A percentile compares a stretch with the other conserved stretches of the same genome.
Conservation (phyloP, 2,888 invertebrate species). For the Xestia rhomboidea region DNA sequence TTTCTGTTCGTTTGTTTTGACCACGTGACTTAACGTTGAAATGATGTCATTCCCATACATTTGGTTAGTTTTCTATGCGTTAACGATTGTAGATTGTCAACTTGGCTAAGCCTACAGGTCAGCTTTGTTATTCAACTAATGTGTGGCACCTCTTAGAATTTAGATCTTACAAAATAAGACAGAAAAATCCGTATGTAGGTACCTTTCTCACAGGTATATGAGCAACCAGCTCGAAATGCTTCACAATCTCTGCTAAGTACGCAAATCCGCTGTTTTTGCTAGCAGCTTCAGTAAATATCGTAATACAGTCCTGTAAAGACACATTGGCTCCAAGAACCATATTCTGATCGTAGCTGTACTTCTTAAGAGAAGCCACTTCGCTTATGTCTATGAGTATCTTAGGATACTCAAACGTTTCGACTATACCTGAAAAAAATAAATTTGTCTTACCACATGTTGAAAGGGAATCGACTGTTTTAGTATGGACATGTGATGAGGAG, state of each 20-base stretch:
- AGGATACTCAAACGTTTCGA: conserved; percentile 79
- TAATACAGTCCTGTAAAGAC: conserved; percentile 89
- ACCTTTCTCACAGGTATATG: conserved; percentile 92
- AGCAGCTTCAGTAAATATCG: conserved; percentile 82
- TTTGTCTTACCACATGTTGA: neutral
- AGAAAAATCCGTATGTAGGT: conserved; percentile 68
- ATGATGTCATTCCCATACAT: no score
- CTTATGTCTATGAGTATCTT: conserved; percentile 82
- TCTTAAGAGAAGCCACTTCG: conserved; percentile 78
- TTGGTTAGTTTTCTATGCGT: no score
- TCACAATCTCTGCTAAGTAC: conserved; percentile 89
- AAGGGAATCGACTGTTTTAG: no score
- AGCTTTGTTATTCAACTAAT: neutral
- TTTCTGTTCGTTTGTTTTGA: no score
- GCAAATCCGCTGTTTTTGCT: conserved; percentile 82
- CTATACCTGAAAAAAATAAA: conserved; percentile 81
- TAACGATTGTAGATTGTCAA: no score
- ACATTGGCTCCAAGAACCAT: conserved; percentile 90
- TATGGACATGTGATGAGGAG: no score
- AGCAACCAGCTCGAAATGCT: conserved; percentile 91
- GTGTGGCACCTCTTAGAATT: neutral
- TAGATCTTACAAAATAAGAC: neutral
- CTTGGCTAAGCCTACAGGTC: no score
- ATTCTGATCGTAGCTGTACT: conserved; percentile 79
- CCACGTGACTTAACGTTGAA: no score